These are phyloP conservation scores for Ceratothoa steindachneri DNA, from an alignment of 2,888 invertebrate genomes.

Conservation along the genomic window DNA sequence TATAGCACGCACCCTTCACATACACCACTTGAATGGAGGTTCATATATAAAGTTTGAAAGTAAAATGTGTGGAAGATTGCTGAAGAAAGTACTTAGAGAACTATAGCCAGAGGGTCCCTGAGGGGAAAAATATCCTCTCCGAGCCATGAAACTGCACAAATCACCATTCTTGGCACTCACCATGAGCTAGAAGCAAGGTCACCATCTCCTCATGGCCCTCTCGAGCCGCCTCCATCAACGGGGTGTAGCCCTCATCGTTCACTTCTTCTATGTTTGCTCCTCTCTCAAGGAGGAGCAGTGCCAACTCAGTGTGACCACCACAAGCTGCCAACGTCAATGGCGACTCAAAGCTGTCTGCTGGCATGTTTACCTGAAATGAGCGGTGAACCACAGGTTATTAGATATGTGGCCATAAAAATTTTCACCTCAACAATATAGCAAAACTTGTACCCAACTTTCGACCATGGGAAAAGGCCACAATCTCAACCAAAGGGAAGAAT, in stretches of 20 bases:
- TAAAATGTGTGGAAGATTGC: too few relatives aligned
- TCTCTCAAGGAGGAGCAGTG: conserved; percentile 87
- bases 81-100: too few relatives aligned
- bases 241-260: conserved; percentile 98
- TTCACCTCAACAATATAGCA: too few relatives aligned
- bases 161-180: conserved; percentile 52
- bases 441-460: too few relatives aligned
- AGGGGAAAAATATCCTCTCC: too few relatives aligned
- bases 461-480: not conserved
- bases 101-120: too few relatives aligned
- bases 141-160: not conserved
- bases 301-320: conserved; percentile 96
- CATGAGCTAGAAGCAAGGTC: conserved; percentile 82
- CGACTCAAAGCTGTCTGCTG: conserved; percentile 98
- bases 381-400: too few relatives aligned
- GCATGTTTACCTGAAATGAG: conserved; percentile 78
- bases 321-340: conserved; percentile 96
- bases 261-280: conserved; percentile 97
- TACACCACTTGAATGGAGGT: too few relatives aligned
- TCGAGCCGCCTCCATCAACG: conserved; percentile 96
- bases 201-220: conserved; percentile 99
- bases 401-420: too few relatives aligned
- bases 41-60: too few relatives aligned
- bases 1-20: too few relatives aligned
- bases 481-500: not conserved